Evolutionary conservation across 2,888 invertebrate species (phyloP).

Genomic region (Petrolisthes manimaculis): DNA sequence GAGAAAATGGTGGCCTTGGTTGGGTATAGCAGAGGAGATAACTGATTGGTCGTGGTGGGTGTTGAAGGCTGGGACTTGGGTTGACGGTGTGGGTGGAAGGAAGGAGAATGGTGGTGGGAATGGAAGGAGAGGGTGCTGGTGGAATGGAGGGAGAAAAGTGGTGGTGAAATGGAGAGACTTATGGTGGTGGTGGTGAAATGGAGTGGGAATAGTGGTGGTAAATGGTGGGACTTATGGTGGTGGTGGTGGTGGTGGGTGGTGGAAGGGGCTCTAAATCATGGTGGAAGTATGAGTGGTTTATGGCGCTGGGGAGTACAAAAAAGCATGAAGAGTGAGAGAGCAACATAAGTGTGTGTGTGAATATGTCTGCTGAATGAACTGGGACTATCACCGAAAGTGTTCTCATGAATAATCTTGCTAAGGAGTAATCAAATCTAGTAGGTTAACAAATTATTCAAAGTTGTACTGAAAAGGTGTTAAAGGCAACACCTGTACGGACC

Average conservation of each 20-base stretch:
- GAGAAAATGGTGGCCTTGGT: neutral
- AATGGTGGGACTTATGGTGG: neutral
- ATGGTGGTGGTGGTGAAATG: neutral
- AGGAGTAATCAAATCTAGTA: too few relatives aligned
- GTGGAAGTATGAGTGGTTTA: neutral
- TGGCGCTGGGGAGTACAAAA: neutral
- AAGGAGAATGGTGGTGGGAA: neutral
- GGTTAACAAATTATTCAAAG: too few relatives aligned
- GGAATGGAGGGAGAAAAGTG: neutral
- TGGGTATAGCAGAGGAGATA: constrained; percentile 7
- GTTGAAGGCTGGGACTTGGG: neutral
- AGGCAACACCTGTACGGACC: too few relatives aligned
- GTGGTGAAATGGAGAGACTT: too few relatives aligned
- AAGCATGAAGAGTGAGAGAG: neutral
- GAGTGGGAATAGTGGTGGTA: neutral
- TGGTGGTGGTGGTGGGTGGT: neutral
- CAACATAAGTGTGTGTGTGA: neutral
- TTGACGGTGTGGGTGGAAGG: neutral
- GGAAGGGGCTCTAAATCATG: neutral
- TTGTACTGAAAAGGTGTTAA: too few relatives aligned
- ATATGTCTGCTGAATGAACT: too few relatives aligned
- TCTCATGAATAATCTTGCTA: too few relatives aligned
- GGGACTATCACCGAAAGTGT: too few relatives aligned
- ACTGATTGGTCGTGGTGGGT: constrained; percentile 15
- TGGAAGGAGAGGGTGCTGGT: neutral